Percentiles rank a stretch among this genome's conserved stretches.
Evolutionary conservation across 2,113 vertebrate genomes (phyloP).

Genomic region (Apodemus sylvaticus): DNA sequence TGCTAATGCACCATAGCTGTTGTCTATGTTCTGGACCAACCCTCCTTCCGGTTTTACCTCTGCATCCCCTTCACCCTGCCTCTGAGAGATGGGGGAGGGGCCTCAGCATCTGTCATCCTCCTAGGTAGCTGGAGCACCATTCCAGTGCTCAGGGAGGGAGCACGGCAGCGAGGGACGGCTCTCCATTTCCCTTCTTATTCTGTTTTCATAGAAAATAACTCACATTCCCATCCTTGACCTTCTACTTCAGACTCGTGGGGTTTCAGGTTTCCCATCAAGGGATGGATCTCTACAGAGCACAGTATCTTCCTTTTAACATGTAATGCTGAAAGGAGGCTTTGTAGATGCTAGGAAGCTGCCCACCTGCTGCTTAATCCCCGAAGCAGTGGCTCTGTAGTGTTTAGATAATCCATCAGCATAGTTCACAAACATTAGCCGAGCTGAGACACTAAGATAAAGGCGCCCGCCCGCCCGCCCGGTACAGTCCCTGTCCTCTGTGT

Average conservation of each 20-base stretch:
- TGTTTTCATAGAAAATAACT: not conserved
- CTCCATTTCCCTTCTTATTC: conserved; percentile 4
- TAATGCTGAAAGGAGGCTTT: not conserved
- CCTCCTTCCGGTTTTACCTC: not conserved
- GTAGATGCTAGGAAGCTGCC: not conserved
- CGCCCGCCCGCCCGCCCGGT: too few species aligned
- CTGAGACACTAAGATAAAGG: not conserved
- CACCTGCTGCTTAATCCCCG: not conserved
- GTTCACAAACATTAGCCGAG: not conserved
- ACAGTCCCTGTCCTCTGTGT: not conserved
- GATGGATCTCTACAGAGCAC: not conserved
- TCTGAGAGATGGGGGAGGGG: not conserved
- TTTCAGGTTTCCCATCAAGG: conserved; percentile 5
- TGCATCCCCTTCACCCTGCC: not conserved
- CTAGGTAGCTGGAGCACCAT: not conserved
- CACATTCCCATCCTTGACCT: not conserved
- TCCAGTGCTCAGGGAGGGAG: not conserved
- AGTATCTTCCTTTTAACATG: not conserved
- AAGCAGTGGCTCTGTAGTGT: not conserved
- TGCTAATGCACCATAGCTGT: not conserved
- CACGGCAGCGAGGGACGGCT: not conserved
- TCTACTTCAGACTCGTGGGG: not conserved
- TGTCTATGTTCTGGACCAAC: not conserved
- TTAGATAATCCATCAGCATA: not conserved
- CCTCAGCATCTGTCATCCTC: not conserved